Conservation (phyloP, 2,888 invertebrate genomes). For the Pocota personata region DNA sequence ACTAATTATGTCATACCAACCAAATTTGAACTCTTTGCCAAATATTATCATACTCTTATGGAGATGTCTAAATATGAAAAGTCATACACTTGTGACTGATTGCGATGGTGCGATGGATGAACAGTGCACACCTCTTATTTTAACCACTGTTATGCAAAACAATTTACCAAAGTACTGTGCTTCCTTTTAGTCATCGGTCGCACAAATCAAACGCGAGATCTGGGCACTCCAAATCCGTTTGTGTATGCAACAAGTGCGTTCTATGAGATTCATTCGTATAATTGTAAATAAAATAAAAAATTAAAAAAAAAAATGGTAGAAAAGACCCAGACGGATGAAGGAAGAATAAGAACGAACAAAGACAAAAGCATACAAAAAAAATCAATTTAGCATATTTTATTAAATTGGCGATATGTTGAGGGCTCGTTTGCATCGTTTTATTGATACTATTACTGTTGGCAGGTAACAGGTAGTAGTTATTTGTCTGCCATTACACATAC, state of each 20-base stretch:
- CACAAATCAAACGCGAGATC: conserved; percentile 34
- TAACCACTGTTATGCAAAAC: conserved; percentile 58
- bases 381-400: conserved; percentile 63
- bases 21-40: conserved; percentile 31
- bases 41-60: conserved; percentile 45
- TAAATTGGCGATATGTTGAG: conserved; percentile 61
- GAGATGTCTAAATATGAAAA: conserved; percentile 40
- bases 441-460: conserved; percentile 63
- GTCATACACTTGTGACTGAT: conserved; percentile 35
- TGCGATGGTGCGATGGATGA: background rate
- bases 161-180: conserved; percentile 32
- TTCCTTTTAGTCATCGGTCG: conserved; percentile 53
- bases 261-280: conserved; percentile 53
- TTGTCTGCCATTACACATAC: conserved; percentile 59
- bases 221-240: conserved; percentile 45
- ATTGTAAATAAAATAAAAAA: conserved; percentile 29
- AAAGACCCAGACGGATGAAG: conserved; percentile 21
- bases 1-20: conserved; percentile 62
- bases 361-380: background rate
- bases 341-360: conserved; percentile 40
- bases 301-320: conserved; percentile 4
- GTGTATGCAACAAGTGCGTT: conserved; percentile 69
- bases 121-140: conserved; percentile 28
- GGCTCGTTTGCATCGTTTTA: conserved; percentile 62
- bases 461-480: conserved; percentile 60